Conservation (phyloP, 2,888 invertebrate species). For the Chorisops tibialis region DNA sequence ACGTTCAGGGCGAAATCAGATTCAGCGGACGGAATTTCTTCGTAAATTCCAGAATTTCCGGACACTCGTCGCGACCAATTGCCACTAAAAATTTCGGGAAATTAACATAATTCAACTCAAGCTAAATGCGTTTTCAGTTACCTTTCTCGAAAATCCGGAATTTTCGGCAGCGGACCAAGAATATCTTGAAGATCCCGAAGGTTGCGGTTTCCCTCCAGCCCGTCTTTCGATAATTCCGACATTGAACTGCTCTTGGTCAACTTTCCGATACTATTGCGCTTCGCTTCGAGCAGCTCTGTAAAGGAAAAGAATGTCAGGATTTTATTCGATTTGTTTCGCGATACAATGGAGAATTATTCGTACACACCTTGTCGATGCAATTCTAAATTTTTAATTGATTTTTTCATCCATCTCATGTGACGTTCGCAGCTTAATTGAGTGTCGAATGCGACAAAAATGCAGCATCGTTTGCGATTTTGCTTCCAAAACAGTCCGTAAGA, state of each 20-base stretch:
- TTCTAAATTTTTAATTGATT: constrained; percentile 51
- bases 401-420: constrained; percentile 52
- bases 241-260: not conserved
- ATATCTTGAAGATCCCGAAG: constrained; percentile 38
- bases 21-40: constrained; percentile 47
- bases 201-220: not conserved
- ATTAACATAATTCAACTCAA: not conserved
- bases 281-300: constrained; percentile 11
- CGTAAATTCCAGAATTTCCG: constrained; percentile 50
- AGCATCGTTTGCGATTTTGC: constrained; percentile 50
- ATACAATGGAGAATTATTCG: not conserved
- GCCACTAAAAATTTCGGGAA: constrained; percentile 18
- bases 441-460: constrained; percentile 50
- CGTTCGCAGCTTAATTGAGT: constrained; percentile 45
- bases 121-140: too few relatives aligned
- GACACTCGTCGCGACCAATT: constrained; percentile 43
- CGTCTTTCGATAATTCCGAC: not conserved
- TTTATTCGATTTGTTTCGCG: too few relatives aligned
- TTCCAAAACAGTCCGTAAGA: constrained; percentile 52
- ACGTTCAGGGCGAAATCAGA: constrained; percentile 40
- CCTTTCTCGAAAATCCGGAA: constrained; percentile 43
- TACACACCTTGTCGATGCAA: constrained; percentile 44
- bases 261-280: constrained; percentile 12
- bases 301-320: not conserved
- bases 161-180: constrained; percentile 48